Base-by-base conservation (phyloP, 2,797 vertebrate species). In the Macroramphosus scolopax region DNA sequence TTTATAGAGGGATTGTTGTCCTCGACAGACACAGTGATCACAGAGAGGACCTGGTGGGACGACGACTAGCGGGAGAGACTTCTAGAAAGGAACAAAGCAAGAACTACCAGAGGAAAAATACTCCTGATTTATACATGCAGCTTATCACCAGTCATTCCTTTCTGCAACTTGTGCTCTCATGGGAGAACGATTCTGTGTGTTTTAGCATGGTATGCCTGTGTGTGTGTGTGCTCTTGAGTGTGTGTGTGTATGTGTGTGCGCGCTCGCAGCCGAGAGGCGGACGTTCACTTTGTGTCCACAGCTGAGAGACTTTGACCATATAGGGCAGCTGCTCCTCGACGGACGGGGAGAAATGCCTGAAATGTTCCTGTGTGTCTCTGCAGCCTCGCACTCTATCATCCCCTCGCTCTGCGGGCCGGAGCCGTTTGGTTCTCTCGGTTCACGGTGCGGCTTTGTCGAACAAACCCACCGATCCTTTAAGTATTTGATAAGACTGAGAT, bases 271-370 rank as follows among this genome's bases (percentile, higher is more conserved):
- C 8, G 4, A n/a, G 29, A 61, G 44, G 61, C 32, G 8, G 57
- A 63, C 42, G 25, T 59, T 64, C 20, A 28, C 42, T 53, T 38
- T 58, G 57, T 59, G 68, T 81, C 68, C 79, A 78, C 81, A 77
- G 78, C 75, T 77, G 64, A 80, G 63, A 81, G 52, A 75, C 76
- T 84, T 72, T 86, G 80, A 81, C 86, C 84, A 88, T 88, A 77
- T 87, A 87, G 81, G 84, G 86, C 76, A 74, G n/a, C n/a, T n/a
- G 71, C 69, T 70, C 39, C 68, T 71, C 52, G 5, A 51, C 5
- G 79, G 71, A 76, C 49, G 14, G 7, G 47, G 38, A 81, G 73
- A 87, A 82, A 81, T 72, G 82, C 70, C 67, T 82, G 72, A 82
- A 84, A 84, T 79, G 77, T 68, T 47, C 39, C 55, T 40, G 53